Conservation (phyloP, 1,140 invertebrate genomes). For the Lasioglossum baleicum region DNA sequence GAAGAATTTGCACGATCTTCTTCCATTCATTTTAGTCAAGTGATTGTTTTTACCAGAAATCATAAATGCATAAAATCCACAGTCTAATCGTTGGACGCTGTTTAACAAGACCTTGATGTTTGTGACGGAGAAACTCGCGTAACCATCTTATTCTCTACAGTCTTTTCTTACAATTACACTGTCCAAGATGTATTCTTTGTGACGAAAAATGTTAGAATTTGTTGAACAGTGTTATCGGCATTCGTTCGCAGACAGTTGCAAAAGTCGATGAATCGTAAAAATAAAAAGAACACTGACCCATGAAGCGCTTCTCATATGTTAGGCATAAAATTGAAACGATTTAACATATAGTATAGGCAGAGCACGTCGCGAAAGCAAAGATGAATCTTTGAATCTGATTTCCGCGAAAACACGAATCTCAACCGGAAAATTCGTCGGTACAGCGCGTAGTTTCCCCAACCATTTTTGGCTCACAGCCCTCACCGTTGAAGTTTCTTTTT, state of each 20-base stretch:
- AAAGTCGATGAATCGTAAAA: neutral
- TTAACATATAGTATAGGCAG: neutral
- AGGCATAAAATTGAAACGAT: neutral
- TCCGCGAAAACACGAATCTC: neutral
- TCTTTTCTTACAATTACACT: neutral
- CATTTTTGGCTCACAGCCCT: too few species aligned
- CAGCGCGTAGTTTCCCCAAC: too few species aligned
- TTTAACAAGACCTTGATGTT: neutral
- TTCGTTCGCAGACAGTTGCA: too few species aligned
- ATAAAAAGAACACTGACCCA: neutral
- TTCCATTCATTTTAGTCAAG: too few species aligned
- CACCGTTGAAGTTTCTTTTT: too few species aligned
- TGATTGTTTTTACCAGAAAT: too few species aligned
- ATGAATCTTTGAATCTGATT: conserved; percentile 14
- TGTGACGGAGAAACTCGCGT: neutral
- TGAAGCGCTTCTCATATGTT: neutral
- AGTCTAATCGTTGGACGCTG: too few species aligned
- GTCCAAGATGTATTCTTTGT: neutral
- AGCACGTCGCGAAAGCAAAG: neutral
- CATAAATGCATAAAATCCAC: too few species aligned
- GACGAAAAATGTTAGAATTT: too few species aligned
- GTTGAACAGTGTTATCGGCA: too few species aligned
- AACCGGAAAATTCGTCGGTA: conserved; percentile 20
- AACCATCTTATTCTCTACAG: neutral
- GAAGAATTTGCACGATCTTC: too few species aligned